Base-by-base conservation (phyloP, 2,113 vertebrate species). In the Nothobranchius furzeri region DNA sequence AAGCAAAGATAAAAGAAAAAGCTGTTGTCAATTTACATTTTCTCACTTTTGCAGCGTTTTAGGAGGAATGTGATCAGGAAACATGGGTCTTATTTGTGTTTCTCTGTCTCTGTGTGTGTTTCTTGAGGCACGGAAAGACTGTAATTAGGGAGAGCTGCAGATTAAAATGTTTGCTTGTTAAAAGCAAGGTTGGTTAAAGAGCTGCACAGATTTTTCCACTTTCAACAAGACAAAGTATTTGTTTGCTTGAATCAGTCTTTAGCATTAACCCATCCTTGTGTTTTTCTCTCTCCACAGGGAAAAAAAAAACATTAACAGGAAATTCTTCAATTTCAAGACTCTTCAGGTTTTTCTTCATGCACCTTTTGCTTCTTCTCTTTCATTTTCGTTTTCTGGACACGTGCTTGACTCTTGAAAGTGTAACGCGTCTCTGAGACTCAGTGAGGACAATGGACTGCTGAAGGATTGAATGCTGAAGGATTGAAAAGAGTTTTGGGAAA, bases 81-180 rank as follows among this genome's bases (percentile, higher is more conserved):
- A 12, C 43, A 10, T 12, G 12, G 43, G 43, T 12, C 43, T 45
- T 37, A 57, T 56, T 37, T n/a, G 54, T 17, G 4, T 35, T 17
- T 10, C 52, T 30, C 1, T 67, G n/a, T 63, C 14, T 57, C 12
- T 55, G 3, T 59, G 17, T 47, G 43, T 56, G 50, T 48, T 55
- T 60, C 53, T 25, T 36, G 49, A 68, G 59, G 75, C 54, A 24
- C 15, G 51, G 64, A 66, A 54, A 64, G 24, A 6, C 53, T 86
- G 60, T 81, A 81, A 84, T 83, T 73, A 81, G 14, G 64, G 61
- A 70, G 79, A 78, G 46, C 48, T 56, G 64, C 45, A 63, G 48
- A 78, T 75, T 57, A 77, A 78, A 40, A 79, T 78, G 78, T 84
- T 82, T 79, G 68, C 76, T 79, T 74, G 70, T 81, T 84, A 79